Percentiles rank a stretch among this genome's conserved stretches.
Conservation (phyloP, 2,888 invertebrate species). For the Torymus auratus region DNA sequence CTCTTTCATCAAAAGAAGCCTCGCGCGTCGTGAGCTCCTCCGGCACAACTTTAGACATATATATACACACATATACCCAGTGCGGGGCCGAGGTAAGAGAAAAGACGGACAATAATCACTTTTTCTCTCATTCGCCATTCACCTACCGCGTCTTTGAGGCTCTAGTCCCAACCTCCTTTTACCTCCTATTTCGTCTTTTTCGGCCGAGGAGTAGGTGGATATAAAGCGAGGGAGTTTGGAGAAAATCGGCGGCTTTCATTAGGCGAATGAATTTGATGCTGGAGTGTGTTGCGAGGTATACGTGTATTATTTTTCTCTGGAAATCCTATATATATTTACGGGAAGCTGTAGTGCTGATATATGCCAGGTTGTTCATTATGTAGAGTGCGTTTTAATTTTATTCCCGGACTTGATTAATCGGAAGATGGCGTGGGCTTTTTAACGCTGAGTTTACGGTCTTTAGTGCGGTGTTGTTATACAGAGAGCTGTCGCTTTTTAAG, state of each 20-base stretch:
- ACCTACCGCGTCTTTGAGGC: background rate
- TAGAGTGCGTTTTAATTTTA: slow-evolving; percentile 24
- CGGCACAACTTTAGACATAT: background rate
- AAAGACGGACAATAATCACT: slow-evolving; percentile 24
- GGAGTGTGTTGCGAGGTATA: too few relatives aligned
- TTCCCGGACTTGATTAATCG: background rate
- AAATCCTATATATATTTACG: too few relatives aligned
- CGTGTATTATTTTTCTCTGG: too few relatives aligned
- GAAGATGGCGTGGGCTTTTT: too few relatives aligned
- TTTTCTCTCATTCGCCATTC: slow-evolving; percentile 41
- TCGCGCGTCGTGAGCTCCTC: background rate
- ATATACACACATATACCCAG: too few relatives aligned
- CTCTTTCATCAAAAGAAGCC: slow-evolving; percentile 51
- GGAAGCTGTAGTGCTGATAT: too few relatives aligned
- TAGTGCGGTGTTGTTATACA: too few relatives aligned
- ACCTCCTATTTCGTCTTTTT: background rate
- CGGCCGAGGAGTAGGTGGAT: too few relatives aligned
- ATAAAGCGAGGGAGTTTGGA: background rate
- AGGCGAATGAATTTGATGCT: background rate
- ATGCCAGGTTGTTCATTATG: background rate
- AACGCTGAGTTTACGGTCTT: too few relatives aligned
- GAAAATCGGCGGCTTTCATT: slow-evolving; percentile 15
- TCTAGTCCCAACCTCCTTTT: background rate
- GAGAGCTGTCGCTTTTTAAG: too few relatives aligned
- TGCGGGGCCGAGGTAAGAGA: background rate